phyloP scores from a whole-genome alignment of 2,797 vertebrate species.

The Sylvilagus floridanus region DNA sequence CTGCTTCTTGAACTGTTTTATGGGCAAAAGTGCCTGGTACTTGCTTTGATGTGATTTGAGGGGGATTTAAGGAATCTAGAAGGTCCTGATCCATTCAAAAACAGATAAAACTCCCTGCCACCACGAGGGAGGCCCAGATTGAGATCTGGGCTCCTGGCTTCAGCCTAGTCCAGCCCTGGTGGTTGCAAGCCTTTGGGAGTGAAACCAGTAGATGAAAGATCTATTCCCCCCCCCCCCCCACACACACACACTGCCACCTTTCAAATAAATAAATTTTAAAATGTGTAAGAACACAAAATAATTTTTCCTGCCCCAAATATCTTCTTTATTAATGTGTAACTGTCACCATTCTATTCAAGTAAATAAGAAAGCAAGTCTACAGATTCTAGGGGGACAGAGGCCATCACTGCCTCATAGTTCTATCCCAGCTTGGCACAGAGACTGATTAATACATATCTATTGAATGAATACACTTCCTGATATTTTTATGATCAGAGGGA shows the following conservation, averaged over 20 bases:
- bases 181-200: too few species aligned
- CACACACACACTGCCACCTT: too few species aligned
- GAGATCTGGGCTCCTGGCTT: too few species aligned
- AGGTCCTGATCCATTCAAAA: slow-evolving; percentile 29
- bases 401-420: not conserved
- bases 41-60: not conserved
- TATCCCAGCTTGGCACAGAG: not conserved
- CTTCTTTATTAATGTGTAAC: not conserved
- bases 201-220: too few species aligned
- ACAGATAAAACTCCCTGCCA: not conserved
- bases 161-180: too few species aligned
- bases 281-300: not conserved
- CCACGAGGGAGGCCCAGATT: too few species aligned
- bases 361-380: slow-evolving; percentile 30
- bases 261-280: too few species aligned
- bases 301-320: slow-evolving; percentile 43
- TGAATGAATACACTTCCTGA: not conserved
- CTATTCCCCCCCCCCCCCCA: too few species aligned
- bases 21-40: not conserved
- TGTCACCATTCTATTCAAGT: not conserved
- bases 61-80: not conserved
- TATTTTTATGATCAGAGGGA: not conserved
- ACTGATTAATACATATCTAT: not conserved
- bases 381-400: not conserved
- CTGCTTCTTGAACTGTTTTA: not conserved